Evolutionary conservation across 1,140 invertebrate species (phyloP), one percentile per base, ranked within the genome.

Genomic region (Lanistes nyassanus): DNA sequence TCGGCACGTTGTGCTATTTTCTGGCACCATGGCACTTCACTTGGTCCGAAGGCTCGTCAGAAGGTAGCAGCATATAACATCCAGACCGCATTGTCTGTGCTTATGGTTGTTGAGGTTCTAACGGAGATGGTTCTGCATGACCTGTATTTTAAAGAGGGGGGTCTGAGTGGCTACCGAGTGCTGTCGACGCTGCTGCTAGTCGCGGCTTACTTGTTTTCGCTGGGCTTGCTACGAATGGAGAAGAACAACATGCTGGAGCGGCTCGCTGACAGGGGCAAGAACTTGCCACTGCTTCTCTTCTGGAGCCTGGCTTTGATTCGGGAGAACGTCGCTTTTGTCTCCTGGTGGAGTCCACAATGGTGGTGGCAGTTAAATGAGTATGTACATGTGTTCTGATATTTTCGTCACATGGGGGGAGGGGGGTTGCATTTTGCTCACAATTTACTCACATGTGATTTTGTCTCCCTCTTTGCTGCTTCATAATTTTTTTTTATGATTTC

Each of bases 201-300:
- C 56, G 84, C 95, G 71, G 90, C 93, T 23, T 98, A 96, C 91
- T 93, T 93, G 42, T 92, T 94, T 77, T 95, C 95, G 0, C 90
- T 95, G 39, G 91, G 93, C 81, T 89, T 98, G 31, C 91, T 97
- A 65, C 87, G 92, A 36, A 90, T 96, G 64, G 97, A 99, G 89
- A 91, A 95, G 75, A 91, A 93, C 81, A 94, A 93, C 87, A 90
- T 94, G 47, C 89, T 98, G 64, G 96, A 96, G 2, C 95, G 94
- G n/a, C 92, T 95, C 23, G 96, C 95, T n/a, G 93, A 95, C 0
- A 90, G 92, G 80, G 96, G 97, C 0, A 97, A 99, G 91, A 96
- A 97, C 0, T 90, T 98, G 26, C 93, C 97, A 7, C 89, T 98
- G 0, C 90, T 98, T 2, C 90, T 96, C 26, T 98, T 97, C 88